These are phyloP conservation scores for Hirtodrosophila confusa DNA, from an alignment of 2,888 invertebrate species.

Conservation along the genomic window DNA sequence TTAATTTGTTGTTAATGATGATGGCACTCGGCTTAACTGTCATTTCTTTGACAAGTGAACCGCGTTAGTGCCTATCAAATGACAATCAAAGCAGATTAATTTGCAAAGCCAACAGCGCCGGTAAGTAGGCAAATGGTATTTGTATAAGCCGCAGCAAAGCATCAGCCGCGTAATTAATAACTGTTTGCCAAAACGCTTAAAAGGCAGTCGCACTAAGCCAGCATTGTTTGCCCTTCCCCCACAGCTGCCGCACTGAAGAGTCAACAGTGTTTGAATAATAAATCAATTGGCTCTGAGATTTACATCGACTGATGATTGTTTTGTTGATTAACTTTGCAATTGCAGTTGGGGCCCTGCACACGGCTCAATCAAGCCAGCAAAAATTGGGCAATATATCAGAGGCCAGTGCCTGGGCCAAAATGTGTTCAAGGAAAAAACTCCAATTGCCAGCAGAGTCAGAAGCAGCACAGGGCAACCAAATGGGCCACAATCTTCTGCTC, in stretches of 20 bases:
- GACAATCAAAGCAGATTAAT: conserved; percentile 76
- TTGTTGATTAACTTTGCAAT: conserved; percentile 64
- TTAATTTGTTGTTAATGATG: conserved; percentile 43
- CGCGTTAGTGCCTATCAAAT: conserved; percentile 50
- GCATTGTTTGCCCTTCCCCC: neutral
- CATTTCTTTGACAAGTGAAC: conserved; percentile 56
- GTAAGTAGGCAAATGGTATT: conserved; percentile 51
- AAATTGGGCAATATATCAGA: conserved; percentile 58
- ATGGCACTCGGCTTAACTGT: conserved; percentile 35
- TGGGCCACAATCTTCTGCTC: conserved; percentile 64
- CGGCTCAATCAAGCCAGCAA: conserved; percentile 43
- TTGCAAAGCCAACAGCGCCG: conserved; percentile 47
- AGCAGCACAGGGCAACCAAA: conserved; percentile 43
- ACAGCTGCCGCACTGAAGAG: conserved; percentile 8
- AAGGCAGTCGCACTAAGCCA: conserved; percentile 53
- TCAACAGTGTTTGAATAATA: conserved; percentile 67
- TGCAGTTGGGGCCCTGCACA: conserved; percentile 37
- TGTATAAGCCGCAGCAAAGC: conserved; percentile 53
- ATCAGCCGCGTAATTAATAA: conserved; percentile 67
- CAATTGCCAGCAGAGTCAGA: conserved; percentile 44
- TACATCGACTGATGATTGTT: conserved; percentile 57
- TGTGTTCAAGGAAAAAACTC: conserved; percentile 36
- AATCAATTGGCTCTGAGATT: conserved; percentile 58
- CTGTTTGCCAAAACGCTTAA: conserved; percentile 72
- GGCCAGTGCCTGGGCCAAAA: conserved; percentile 27